phyloP scores from a whole-genome alignment of 2,113 vertebrate species.

The Argyrosomus japonicus region DNA sequence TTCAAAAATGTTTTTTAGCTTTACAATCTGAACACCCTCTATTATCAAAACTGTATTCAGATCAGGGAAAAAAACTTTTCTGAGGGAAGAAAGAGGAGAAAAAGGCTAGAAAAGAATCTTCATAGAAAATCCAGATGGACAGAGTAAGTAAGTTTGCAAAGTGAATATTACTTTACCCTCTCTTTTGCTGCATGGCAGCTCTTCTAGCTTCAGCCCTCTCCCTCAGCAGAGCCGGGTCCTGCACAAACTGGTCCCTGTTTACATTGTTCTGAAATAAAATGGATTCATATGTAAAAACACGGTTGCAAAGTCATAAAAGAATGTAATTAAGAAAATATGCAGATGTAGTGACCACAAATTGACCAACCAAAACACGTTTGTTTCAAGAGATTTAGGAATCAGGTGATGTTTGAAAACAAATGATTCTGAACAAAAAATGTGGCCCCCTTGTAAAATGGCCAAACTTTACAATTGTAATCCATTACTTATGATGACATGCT shows the following conservation, averaged over 20 bases:
- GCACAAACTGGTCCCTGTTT: conserved; percentile 91
- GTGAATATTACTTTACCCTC: conserved; percentile 82
- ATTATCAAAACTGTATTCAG: background rate
- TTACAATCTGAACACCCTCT: background rate
- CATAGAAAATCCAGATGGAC: background rate
- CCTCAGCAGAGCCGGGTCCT: conserved; percentile 93
- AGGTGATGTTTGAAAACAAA: background rate
- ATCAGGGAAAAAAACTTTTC: background rate
- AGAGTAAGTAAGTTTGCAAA: background rate
- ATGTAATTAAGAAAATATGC: background rate
- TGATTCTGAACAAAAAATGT: background rate
- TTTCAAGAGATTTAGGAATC: background rate
- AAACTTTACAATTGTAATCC: background rate
- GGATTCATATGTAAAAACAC: background rate
- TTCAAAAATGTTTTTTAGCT: background rate
- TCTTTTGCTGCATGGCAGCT: conserved; percentile 87
- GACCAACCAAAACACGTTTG: too few species aligned
- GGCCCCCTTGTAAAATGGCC: background rate
- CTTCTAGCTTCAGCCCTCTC: conserved; percentile 91
- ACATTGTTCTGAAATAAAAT: conserved; percentile 64
- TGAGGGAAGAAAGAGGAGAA: too few species aligned
- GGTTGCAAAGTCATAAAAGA: background rate
- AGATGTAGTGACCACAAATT: background rate
- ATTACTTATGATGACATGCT: background rate
- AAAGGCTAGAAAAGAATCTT: background rate